Base-by-base conservation (phyloP, 2,113 vertebrate species). In the Neolamprologus hecqui region DNA sequence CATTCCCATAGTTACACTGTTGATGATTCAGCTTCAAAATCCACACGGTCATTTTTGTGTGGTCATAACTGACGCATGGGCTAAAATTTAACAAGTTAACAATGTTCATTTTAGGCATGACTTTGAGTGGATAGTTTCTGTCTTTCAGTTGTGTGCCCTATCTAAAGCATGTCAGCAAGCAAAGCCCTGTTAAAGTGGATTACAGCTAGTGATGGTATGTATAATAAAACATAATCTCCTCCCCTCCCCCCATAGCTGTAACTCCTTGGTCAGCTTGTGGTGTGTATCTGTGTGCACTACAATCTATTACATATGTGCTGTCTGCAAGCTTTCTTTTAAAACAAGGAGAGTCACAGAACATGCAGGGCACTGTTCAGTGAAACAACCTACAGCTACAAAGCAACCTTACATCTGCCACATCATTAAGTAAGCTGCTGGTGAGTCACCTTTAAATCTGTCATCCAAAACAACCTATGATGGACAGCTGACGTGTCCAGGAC, bases 171-270 rank as follows among this genome's bases (percentile, higher is more conserved):
- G 79, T 88, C 90, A 89, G 87, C 81, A 84, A 88, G 89, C 82
- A 91, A 26, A 15, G 45, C 45, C 2, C 77, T 55, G 80, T 87
- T 86, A 88, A 92, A 92, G 86, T 91, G 92, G 93, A 94, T 94
- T 92, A 92, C 73, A 86, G 33, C 60, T 51, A 37, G 55, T 63
- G 68, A 84, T 49, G 63, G 81, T 84, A 86, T 87, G 89, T 88
- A 85, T 90, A 88, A 89, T 88, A 92, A 93, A 94, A 89, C 19
- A 57, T 92, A 94, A 93, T 94, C 89, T 68, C 5, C 65, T 42
- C 8, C 4, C 37, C 81, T 55, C 40, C 55, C 33, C 5, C 42
- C 55, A 84, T 49, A 79, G 77, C 28, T 91, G 63, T 85, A 87
- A 93, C 92, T 93, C 92, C 90, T 53, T 23, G 17, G 60, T 91